phyloP scores from a whole-genome alignment of 2,888 invertebrate species.

The Romanomermis culicivorax region DNA sequence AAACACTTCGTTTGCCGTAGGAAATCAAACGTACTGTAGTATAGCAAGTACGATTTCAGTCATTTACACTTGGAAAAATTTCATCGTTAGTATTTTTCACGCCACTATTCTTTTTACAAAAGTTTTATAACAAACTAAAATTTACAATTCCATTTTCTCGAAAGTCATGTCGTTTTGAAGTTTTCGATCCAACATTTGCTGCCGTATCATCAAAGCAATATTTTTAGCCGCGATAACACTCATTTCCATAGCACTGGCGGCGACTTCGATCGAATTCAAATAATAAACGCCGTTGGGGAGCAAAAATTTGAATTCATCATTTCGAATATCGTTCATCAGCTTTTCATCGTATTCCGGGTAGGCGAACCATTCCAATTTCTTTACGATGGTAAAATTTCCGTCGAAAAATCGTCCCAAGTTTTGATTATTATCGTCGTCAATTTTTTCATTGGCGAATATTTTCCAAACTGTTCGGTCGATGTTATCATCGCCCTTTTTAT shows the following conservation, averaged over 20 bases:
- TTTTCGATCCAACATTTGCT: background rate
- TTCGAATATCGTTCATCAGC: too few relatives aligned
- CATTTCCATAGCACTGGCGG: constrained; percentile 48
- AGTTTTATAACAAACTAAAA: too few relatives aligned
- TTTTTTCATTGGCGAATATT: constrained; percentile 31
- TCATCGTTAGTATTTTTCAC: too few relatives aligned
- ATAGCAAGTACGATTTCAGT: too few relatives aligned
- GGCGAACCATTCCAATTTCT: constrained; percentile 37
- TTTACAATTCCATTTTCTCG: too few relatives aligned
- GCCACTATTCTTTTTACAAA: too few relatives aligned
- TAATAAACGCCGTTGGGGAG: constrained; percentile 35
- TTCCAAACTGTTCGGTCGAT: constrained; percentile 35
- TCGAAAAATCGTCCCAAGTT: constrained; percentile 20
- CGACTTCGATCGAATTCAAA: constrained; percentile 43
- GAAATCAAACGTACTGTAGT: too few relatives aligned
- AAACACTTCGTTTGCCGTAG: too few relatives aligned
- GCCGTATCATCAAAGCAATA: constrained; percentile 31
- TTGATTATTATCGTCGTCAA: background rate
- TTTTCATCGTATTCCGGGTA: constrained; percentile 36
- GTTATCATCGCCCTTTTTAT: background rate
- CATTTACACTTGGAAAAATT: too few relatives aligned
- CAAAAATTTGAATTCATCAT: constrained; percentile 2
- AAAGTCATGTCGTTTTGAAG: too few relatives aligned
- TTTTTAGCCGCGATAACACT: constrained; percentile 41
- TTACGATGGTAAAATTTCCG: constrained; percentile 7